Evolutionary conservation across 1,140 invertebrate species (phyloP).

Genomic region (Euwallacea similis): DNA sequence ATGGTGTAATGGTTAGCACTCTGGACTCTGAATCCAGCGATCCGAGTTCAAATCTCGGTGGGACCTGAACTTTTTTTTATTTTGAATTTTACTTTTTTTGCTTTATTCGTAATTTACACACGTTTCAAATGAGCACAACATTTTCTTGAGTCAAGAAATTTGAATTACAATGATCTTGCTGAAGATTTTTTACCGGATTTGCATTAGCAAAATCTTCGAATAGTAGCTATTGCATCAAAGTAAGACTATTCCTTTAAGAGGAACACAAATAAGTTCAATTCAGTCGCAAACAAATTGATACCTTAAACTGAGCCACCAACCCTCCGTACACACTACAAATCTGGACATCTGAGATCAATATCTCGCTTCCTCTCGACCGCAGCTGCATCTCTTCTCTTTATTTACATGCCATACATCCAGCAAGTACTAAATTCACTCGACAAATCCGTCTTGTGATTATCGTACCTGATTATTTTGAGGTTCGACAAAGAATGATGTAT

Average conservation of each 20-base stretch:
- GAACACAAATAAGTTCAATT: too few species aligned
- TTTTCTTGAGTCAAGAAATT: too few species aligned
- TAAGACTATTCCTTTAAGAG: too few species aligned
- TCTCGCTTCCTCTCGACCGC: neutral
- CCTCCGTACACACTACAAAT: too few species aligned
- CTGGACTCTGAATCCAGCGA: slow-evolving; percentile 54
- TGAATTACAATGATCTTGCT: too few species aligned
- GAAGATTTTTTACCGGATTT: too few species aligned
- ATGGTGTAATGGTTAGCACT: slow-evolving; percentile 54
- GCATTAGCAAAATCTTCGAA: too few species aligned
- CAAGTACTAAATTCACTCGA: neutral
- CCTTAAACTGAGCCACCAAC: too few species aligned
- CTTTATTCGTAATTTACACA: neutral
- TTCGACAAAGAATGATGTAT: slow-evolving; percentile 4
- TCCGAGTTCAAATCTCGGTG: slow-evolving; percentile 54
- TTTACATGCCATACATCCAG: neutral
- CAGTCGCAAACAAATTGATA: too few species aligned
- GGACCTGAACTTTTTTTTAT: slow-evolving; percentile 42
- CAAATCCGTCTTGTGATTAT: slow-evolving; percentile 5
- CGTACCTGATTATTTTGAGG: slow-evolving; percentile 2
- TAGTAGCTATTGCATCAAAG: too few species aligned
- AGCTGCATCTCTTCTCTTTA: neutral
- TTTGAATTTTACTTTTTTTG: neutral
- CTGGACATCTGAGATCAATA: neutral
- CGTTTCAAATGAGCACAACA: too few species aligned